phyloP scores from a whole-genome alignment of 2,797 vertebrate genomes.

The Acipenser ruthenus region DNA sequence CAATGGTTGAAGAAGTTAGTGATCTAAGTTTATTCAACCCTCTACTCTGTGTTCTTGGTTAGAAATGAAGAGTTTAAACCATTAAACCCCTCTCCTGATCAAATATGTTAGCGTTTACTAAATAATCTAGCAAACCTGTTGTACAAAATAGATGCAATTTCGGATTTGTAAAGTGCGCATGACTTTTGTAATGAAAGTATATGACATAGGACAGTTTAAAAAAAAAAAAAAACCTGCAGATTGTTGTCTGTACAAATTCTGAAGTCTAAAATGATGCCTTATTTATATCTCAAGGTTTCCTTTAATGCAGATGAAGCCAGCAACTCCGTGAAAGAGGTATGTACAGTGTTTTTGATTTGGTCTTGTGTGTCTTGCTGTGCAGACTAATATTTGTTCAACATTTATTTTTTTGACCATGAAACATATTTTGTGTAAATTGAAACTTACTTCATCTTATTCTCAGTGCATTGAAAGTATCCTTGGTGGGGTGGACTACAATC shows the following conservation, averaged over 20 bases:
- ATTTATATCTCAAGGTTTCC: conserved; percentile 57
- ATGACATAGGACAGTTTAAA: not conserved
- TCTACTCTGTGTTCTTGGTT: too few species aligned
- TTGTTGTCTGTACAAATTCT: not conserved
- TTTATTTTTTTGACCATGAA: not conserved
- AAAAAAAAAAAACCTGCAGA: not conserved
- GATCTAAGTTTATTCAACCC: too few species aligned
- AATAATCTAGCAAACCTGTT: too few species aligned
- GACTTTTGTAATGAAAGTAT: conserved; percentile 4
- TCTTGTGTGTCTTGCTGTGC: conserved; percentile 9
- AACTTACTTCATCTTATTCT: conserved; percentile 15
- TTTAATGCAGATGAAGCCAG: conserved; percentile 84
- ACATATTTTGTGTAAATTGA: too few species aligned
- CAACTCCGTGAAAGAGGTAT: conserved; percentile 81
- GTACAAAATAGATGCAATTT: not conserved
- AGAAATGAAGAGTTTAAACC: too few species aligned
- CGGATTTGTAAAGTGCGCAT: not conserved
- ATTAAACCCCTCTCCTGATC: too few species aligned
- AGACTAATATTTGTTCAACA: conserved; percentile 15
- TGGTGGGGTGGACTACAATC: conserved; percentile 79
- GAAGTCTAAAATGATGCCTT: not conserved
- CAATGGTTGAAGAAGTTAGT: too few species aligned
- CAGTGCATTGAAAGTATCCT: conserved; percentile 84
- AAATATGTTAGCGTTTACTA: too few species aligned
- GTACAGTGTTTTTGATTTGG: conserved; percentile 12